Conservation (phyloP, 35 echinoderm and acorn worm species). For the Patiria miniata region DNA sequence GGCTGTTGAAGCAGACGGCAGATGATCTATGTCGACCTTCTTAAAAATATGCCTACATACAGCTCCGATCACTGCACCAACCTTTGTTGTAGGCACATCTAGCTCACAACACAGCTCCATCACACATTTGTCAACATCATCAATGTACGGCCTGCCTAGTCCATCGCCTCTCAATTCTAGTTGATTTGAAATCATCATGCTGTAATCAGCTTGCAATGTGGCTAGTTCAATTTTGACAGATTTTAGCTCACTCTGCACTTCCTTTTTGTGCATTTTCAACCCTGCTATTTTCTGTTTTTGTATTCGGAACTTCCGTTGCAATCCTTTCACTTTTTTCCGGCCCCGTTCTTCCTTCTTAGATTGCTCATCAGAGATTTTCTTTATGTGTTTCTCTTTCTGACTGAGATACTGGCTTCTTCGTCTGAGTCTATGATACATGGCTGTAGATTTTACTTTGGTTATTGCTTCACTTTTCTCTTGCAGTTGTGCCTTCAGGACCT, state of each 20-base stretch:
- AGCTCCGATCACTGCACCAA: constrained; percentile 18
- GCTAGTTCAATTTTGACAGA: too few species aligned
- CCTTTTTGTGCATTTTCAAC: background rate
- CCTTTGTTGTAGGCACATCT: constrained; percentile 47
- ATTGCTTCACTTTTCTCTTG: background rate
- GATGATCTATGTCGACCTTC: constrained; percentile 4
- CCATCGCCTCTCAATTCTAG: background rate
- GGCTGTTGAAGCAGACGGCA: constrained; percentile 42
- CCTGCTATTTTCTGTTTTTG: background rate
- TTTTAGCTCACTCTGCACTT: too few species aligned
- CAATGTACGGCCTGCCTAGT: constrained; percentile 25
- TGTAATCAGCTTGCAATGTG: too few species aligned
- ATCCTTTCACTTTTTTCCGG: background rate
- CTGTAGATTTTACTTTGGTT: background rate
- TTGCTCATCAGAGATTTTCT: background rate
- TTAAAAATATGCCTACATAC: constrained; percentile 19
- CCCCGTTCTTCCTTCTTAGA: background rate
- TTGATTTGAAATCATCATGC: too few species aligned
- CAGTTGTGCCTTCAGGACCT: background rate
- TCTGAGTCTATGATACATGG: background rate
- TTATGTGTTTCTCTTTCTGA: constrained; percentile 15
- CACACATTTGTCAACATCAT: constrained; percentile 34
- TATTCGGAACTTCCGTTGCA: background rate
- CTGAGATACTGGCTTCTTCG: background rate
- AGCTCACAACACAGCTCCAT: constrained; percentile 38